Percentiles rank a stretch among this genome's conserved stretches.
Conservation (phyloP, 92 coral and sea anemone genomes). For the Epizoanthus rinbou region DNA sequence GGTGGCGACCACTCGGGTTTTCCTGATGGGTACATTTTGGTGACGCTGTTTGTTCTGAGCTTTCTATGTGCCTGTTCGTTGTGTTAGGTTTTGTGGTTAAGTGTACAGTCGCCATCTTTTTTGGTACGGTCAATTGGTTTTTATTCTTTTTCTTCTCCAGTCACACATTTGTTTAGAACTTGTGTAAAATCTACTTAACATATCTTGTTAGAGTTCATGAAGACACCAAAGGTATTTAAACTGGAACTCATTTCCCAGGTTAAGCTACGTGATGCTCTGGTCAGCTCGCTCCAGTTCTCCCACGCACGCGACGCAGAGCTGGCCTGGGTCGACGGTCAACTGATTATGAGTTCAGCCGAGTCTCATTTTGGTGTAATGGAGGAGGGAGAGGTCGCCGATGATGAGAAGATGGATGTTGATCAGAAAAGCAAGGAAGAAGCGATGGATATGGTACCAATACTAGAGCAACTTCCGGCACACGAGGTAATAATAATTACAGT, state of each 20-base stretch:
- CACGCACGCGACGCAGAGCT: conserved; percentile 98
- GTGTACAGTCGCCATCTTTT: too few relatives aligned
- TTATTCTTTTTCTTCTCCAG: too few relatives aligned
- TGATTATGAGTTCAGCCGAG: conserved; percentile 77
- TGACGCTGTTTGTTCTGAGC: too few relatives aligned
- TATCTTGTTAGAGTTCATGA: background rate
- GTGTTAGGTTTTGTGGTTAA: too few relatives aligned
- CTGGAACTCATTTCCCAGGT: conserved; percentile 51
- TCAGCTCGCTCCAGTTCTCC: conserved; percentile 96
- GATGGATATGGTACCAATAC: conserved; percentile 80
- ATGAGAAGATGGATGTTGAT: conserved; percentile 83
- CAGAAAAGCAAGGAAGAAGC: conserved; percentile 70
- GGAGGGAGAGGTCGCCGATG: conserved; percentile 73
- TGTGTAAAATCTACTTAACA: background rate
- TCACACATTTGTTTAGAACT: background rate
- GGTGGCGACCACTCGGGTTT: too few relatives aligned
- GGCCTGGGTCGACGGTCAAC: conserved; percentile 98
- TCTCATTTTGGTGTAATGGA: conserved; percentile 61
- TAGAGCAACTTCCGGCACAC: conserved; percentile 75
- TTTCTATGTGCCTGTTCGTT: too few relatives aligned
- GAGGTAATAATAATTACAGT: conserved; percentile 50
- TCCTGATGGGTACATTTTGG: too few relatives aligned
- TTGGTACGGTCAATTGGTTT: too few relatives aligned
- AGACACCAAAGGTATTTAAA: background rate
- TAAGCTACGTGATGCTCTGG: conserved; percentile 97